Evolutionary conservation across 2,113 vertebrate species (phyloP).

Genomic region (Falco punctatus): DNA sequence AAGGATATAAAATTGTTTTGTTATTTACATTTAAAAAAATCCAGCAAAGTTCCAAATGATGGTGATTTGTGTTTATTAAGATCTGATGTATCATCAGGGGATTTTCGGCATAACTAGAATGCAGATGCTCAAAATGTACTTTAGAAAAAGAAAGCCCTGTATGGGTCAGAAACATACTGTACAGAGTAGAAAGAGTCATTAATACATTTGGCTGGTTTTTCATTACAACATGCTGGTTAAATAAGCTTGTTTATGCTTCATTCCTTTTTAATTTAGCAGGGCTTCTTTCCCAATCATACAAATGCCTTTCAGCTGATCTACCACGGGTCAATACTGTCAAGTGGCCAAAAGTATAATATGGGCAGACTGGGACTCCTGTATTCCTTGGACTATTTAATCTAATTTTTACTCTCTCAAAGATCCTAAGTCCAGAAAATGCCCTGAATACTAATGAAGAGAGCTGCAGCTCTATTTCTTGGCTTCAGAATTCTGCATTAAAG

Average conservation of each 20-base stretch:
- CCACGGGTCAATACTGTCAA: background rate
- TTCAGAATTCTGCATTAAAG: slow-evolving; percentile 45
- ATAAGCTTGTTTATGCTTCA: background rate
- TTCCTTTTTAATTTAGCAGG: background rate
- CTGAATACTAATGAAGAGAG: slow-evolving; percentile 43
- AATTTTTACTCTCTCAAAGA: background rate
- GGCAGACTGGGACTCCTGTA: background rate
- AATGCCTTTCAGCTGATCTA: background rate
- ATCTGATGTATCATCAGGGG: background rate
- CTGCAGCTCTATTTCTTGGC: background rate
- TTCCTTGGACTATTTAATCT: background rate
- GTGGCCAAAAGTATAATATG: background rate
- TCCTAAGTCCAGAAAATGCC: background rate
- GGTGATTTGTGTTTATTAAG: background rate
- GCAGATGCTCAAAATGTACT: slow-evolving; percentile 7
- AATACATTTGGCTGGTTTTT: background rate
- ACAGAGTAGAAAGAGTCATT: background rate
- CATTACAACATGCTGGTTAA: background rate
- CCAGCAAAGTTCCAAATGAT: background rate
- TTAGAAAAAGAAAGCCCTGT: background rate
- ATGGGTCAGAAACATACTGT: background rate
- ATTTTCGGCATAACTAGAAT: background rate
- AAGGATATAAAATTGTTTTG: background rate
- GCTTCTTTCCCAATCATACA: background rate
- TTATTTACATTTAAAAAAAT: slow-evolving; percentile 12